phyloP scores from a whole-genome alignment of 2,797 vertebrate species.

The Anabas testudineus region DNA sequence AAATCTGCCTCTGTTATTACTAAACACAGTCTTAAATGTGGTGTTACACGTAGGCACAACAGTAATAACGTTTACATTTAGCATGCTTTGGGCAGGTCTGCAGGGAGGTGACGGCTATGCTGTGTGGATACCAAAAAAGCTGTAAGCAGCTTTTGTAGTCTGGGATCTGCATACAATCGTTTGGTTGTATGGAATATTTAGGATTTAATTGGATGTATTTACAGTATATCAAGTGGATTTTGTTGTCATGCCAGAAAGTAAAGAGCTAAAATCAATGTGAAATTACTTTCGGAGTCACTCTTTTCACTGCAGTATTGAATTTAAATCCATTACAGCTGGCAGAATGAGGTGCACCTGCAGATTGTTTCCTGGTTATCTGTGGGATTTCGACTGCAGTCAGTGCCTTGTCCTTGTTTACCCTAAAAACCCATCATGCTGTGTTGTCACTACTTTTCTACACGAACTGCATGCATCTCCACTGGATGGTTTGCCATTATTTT shows the following conservation, averaged over 20 bases:
- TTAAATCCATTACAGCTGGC: slow-evolving; percentile 1
- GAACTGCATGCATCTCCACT: slow-evolving; percentile 6
- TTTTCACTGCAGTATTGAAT: slow-evolving; percentile 9
- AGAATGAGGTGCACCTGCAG: slow-evolving; percentile 16
- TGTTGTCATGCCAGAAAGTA: not conserved
- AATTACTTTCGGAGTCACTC: not conserved
- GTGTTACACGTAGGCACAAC: slow-evolving; percentile 5
- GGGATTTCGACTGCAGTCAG: slow-evolving; percentile 24
- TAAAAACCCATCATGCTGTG: slow-evolving; percentile 40
- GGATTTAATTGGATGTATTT: slow-evolving; percentile 5
- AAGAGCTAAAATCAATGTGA: slow-evolving; percentile 7
- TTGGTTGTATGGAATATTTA: slow-evolving; percentile 18
- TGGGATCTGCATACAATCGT: slow-evolving; percentile 2
- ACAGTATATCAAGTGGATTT: not conserved
- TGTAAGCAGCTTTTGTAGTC: slow-evolving; percentile 1
- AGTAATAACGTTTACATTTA: slow-evolving; percentile 19
- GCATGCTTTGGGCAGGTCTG: not conserved
- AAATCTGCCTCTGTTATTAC: slow-evolving; percentile 26
- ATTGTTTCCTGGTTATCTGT: slow-evolving; percentile 31
- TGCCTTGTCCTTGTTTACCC: slow-evolving; percentile 57
- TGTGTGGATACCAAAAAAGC: slow-evolving; percentile 7
- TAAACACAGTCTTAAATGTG: slow-evolving; percentile 12
- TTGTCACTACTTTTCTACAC: slow-evolving; percentile 29
- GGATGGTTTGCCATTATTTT: slow-evolving; percentile 45
- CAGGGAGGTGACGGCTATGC: not conserved